phyloP scores from a whole-genome alignment of 1,140 invertebrate species.

The Listronotus oregonensis region DNA sequence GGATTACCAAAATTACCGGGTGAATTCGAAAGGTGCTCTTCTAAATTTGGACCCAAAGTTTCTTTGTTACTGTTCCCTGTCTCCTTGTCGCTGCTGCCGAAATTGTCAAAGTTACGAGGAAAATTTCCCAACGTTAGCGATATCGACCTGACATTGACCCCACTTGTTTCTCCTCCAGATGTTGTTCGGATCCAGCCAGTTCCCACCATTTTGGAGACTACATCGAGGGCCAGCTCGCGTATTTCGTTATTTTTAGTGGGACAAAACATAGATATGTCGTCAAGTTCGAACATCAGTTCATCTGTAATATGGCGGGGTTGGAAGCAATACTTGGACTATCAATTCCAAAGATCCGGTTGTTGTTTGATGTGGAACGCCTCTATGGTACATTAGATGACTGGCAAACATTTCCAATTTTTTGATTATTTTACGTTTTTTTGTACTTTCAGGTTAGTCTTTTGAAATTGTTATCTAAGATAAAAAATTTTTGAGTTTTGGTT shows the following conservation, averaged over 20 bases:
- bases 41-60: too few relatives aligned
- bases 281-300: slow-evolving; percentile 56
- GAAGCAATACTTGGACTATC: too few relatives aligned
- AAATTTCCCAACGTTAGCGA: neutral
- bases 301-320: slow-evolving; percentile 28
- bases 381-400: slow-evolving; percentile 17
- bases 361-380: neutral
- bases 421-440: neutral
- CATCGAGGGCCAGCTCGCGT: slow-evolving; percentile 61
- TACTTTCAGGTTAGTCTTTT: slow-evolving; percentile 5
- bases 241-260: slow-evolving; percentile 60
- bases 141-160: slow-evolving; percentile 15
- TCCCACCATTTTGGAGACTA: slow-evolving; percentile 62
- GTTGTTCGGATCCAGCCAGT: slow-evolving; percentile 62
- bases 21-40: too few relatives aligned
- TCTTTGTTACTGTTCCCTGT: neutral
- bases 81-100: neutral
- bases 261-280: slow-evolving; percentile 61
- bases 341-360: neutral
- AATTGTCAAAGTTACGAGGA: neutral
- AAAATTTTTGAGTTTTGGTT: slow-evolving; percentile 24
- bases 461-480: neutral
- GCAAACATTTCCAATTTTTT: slow-evolving; percentile 18
- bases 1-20: too few relatives aligned
- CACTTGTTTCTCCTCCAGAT: slow-evolving; percentile 49